Evolutionary conservation across 2,797 vertebrate genomes (phyloP), one percentile per base, ranked within the genome.

Genomic region (Pipistrellus nathusii): DNA sequence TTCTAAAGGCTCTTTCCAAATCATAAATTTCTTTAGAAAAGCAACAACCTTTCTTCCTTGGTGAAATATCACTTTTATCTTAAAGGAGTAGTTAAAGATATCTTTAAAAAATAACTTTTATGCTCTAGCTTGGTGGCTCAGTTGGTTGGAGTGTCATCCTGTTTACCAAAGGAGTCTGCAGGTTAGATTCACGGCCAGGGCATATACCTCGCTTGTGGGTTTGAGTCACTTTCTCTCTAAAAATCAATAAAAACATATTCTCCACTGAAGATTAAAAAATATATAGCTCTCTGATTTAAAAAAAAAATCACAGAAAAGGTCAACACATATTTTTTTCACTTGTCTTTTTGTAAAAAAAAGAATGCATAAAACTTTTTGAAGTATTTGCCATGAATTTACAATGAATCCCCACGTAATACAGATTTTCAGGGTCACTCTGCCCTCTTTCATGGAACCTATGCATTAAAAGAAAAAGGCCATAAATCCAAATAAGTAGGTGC

Each of bases 61-160:
- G 73, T 25, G 73, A 95, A 77, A 64, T 80, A 75, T 27, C 53
- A 87, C n/a, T 20, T 94, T 91, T 85, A 76, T 84, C 41, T 55
- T 68, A 55, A 93, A 88, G 46, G 62, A 46, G 3, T 23, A 76
- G 51, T 66, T 71, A 66, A 76, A 64, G 17, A n/a, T 71, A 2
- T 57, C 73, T 62, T 86, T 35, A 88, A 93, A 88, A 84, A 51
- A 59, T 53, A 27, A 11, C 44, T 93, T 87, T 27, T 4, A 80
- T 3, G 5, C 30, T 32, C 30, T 66, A 15, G 62, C 62, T 1
- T 0, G 62, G 30, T n/a, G 15, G 62, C 30, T 66, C 62, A 18
- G 30, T 32, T 66, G 62, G 62, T 66, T 66, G 30, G 62, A 66
- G 30, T 32, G 15, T 66, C 62, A 66, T 66, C 62, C 62, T 18